phyloP scores from a whole-genome alignment of 92 coral and sea anemone species.

The Plumapathes pennacea region DNA sequence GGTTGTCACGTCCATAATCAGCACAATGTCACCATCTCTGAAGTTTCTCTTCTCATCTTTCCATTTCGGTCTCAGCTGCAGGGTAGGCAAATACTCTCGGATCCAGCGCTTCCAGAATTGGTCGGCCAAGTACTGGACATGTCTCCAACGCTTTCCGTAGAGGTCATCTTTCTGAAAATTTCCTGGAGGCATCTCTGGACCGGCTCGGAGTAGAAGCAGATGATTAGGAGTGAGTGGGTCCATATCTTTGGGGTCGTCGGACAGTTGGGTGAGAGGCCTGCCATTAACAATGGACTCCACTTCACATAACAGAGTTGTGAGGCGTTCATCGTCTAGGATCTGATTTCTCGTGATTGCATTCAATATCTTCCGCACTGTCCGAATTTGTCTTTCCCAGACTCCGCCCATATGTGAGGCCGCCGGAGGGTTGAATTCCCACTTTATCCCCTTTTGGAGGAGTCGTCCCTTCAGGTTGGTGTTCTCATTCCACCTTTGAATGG shows the following conservation, averaged over 20 bases:
- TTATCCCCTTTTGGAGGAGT: constrained; percentile 11
- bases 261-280: constrained; percentile 10
- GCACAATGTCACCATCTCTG: neutral
- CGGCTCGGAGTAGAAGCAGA: constrained; percentile 10
- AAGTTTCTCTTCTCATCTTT: neutral
- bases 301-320: constrained; percentile 15
- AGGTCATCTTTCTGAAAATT: neutral
- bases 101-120: constrained; percentile 12
- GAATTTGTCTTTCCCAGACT: constrained; percentile 15
- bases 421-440: constrained; percentile 12
- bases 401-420: constrained; percentile 22
- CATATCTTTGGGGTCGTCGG: constrained; percentile 21
- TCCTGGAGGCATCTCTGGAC: neutral
- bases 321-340: constrained; percentile 13
- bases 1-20: constrained; percentile 8
- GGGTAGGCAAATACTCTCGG: neutral
- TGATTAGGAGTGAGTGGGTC: constrained; percentile 7
- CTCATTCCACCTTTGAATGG: constrained; percentile 12
- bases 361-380: constrained; percentile 15
- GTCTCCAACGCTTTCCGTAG: constrained; percentile 6
- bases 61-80: constrained; percentile 6
- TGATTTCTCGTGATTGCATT: constrained; percentile 7
- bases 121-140: constrained; percentile 4
- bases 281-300: constrained; percentile 22
- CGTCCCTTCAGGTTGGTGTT: constrained; percentile 2